A percentile compares a stretch with the other conserved stretches of the same genome.
phyloP scores from a whole-genome alignment of 2,113 vertebrate species.

The Talpa occidentalis region DNA sequence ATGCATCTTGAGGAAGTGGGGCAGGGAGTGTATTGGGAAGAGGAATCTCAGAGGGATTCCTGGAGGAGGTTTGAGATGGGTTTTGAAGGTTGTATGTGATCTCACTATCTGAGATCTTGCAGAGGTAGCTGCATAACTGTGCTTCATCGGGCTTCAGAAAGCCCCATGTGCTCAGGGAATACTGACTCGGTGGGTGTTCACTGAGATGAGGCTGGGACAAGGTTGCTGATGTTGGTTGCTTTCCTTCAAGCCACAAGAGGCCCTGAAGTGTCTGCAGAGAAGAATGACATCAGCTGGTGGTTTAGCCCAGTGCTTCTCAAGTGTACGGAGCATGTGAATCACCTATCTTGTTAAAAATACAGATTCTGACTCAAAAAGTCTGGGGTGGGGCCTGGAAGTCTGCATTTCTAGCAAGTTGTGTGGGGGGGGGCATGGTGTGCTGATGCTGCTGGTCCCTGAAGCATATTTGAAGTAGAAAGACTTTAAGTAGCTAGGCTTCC shows the following conservation, averaged over 20 bases:
- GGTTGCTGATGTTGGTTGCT: background rate
- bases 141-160: background rate
- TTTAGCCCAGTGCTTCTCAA: background rate
- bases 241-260: background rate
- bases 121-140: background rate
- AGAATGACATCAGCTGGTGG: background rate
- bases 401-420: background rate
- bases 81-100: background rate
- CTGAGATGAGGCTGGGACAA: background rate
- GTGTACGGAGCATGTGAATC: background rate
- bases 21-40: background rate
- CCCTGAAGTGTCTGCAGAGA: background rate
- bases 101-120: background rate
- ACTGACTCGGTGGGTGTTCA: background rate
- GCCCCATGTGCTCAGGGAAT: background rate
- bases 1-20: background rate
- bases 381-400: background rate
- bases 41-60: constrained; percentile 1
- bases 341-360: background rate
- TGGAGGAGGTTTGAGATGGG: constrained; percentile 2
- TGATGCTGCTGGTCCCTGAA: background rate
- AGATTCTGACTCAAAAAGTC: background rate
- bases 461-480: background rate
- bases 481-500: background rate
- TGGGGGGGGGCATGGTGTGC: background rate